Evolutionary conservation across 1,140 invertebrate genomes (phyloP).

Genomic region (Bicyclus anynana): DNA sequence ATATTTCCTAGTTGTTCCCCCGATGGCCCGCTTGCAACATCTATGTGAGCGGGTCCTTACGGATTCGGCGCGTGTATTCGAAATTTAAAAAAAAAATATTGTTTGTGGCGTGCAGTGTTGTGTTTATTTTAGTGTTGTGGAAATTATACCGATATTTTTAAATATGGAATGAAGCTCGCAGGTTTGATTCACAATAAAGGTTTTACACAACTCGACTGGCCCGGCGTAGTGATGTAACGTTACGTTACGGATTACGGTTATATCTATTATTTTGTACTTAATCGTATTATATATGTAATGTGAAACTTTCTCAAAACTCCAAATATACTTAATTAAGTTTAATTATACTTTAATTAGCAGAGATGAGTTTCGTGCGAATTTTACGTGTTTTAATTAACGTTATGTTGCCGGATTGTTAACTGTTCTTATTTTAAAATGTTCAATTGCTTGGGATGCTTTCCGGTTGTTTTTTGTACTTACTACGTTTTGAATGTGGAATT

Average conservation of each 20-base stretch:
- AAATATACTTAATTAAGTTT: conserved; percentile 22
- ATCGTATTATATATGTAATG: conserved; percentile 2
- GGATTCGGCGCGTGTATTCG: conserved; percentile 53
- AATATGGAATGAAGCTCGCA: conserved; percentile 29
- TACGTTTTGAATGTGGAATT: neutral
- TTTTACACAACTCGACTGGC: conserved; percentile 36
- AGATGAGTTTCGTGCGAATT: conserved; percentile 28
- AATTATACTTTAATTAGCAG: conserved; percentile 29
- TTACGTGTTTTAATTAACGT: conserved; percentile 11
- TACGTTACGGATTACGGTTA: conserved; percentile 12
- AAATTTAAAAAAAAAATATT: conserved; percentile 38
- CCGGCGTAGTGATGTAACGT: conserved; percentile 30
- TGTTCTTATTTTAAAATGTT: conserved; percentile 18
- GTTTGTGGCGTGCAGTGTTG: conserved; percentile 44
- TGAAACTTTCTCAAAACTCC: conserved; percentile 26
- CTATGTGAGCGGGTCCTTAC: conserved; percentile 69
- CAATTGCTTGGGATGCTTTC: conserved; percentile 3
- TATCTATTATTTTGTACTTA: neutral
- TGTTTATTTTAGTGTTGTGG: conserved; percentile 38
- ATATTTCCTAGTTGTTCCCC: conserved; percentile 71
- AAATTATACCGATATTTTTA: conserved; percentile 2
- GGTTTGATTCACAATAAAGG: conserved; percentile 28
- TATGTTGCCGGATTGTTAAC: conserved; percentile 8
- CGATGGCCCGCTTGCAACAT: conserved; percentile 72
- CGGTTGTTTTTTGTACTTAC: neutral